Evolutionary conservation across 2,797 vertebrate genomes (phyloP).

Genomic region (Potorous gilbertii): DNA sequence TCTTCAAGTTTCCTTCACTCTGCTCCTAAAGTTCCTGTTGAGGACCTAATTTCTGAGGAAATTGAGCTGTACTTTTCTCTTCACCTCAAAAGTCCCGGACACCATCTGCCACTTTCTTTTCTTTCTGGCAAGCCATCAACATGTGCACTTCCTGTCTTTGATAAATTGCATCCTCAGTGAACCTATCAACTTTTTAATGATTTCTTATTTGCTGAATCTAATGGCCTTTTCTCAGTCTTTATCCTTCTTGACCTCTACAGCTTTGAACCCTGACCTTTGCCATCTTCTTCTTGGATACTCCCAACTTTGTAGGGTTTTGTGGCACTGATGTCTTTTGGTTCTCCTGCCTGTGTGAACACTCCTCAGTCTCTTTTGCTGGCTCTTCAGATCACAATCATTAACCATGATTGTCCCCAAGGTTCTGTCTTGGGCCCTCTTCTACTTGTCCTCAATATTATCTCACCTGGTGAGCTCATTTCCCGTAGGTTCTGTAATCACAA

Average conservation of each 20-base stretch:
- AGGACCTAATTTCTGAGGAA: background rate
- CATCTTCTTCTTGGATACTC: background rate
- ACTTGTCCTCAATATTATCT: background rate
- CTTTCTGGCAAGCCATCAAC: background rate
- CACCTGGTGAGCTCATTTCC: background rate
- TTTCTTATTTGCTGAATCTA: background rate
- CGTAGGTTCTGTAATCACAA: background rate
- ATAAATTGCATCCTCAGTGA: background rate
- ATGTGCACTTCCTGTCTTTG: background rate
- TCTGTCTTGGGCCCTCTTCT: background rate
- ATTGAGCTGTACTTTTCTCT: background rate
- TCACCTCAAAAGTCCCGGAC: background rate
- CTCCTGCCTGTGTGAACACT: background rate
- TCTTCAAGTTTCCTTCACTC: background rate
- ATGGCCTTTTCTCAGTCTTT: background rate
- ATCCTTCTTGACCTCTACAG: background rate
- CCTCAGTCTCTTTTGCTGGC: background rate
- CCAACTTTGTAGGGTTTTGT: background rate
- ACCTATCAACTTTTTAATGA: background rate
- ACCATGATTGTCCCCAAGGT: background rate
- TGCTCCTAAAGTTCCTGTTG: background rate
- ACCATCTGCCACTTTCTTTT: background rate
- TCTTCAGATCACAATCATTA: background rate
- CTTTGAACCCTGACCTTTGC: background rate
- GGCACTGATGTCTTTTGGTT: background rate